phyloP scores from a whole-genome alignment of 1,140 invertebrate genomes.

The Papilio glaucus region DNA sequence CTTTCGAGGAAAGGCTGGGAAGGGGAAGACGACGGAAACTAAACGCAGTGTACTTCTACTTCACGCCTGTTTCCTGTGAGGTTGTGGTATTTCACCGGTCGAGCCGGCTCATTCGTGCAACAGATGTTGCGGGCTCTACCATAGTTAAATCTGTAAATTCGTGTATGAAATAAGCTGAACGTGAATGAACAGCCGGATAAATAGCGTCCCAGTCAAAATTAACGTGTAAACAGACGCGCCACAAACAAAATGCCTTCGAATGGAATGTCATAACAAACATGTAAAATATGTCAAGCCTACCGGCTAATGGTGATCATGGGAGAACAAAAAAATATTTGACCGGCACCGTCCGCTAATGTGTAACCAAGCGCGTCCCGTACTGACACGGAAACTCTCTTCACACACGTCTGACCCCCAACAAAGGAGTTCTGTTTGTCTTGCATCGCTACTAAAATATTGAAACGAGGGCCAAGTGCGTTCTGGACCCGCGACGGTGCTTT shows the following conservation, averaged over 20 bases:
- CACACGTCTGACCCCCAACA: constrained; percentile 78
- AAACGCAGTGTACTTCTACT: too few relatives aligned
- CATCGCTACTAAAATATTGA: constrained; percentile 82
- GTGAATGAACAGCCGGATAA: constrained; percentile 16
- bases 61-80: too few relatives aligned
- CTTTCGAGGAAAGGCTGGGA: too few relatives aligned
- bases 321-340: constrained; percentile 80
- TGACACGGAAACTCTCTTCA: constrained; percentile 81
- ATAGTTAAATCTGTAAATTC: too few relatives aligned
- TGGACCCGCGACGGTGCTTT: constrained; percentile 57
- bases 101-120: too few relatives aligned
- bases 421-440: constrained; percentile 78
- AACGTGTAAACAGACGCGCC: constrained; percentile 27
- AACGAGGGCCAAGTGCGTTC: constrained; percentile 72
- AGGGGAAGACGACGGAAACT: too few relatives aligned
- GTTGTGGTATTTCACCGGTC: too few relatives aligned
- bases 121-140: too few relatives aligned
- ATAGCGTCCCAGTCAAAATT: constrained; percentile 16
- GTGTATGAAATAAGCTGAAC: not conserved
- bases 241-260: constrained; percentile 44
- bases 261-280: constrained; percentile 65
- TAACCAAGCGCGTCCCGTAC: constrained; percentile 67
- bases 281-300: constrained; percentile 64
- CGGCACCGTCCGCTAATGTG: constrained; percentile 73
- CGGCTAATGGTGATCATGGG: constrained; percentile 73